Percentiles rank a stretch among this genome's conserved stretches.
These are phyloP conservation scores for Rhinolophus ferrumequinum DNA, from an alignment of 2,113 vertebrate species.

Conservation along the genomic window DNA sequence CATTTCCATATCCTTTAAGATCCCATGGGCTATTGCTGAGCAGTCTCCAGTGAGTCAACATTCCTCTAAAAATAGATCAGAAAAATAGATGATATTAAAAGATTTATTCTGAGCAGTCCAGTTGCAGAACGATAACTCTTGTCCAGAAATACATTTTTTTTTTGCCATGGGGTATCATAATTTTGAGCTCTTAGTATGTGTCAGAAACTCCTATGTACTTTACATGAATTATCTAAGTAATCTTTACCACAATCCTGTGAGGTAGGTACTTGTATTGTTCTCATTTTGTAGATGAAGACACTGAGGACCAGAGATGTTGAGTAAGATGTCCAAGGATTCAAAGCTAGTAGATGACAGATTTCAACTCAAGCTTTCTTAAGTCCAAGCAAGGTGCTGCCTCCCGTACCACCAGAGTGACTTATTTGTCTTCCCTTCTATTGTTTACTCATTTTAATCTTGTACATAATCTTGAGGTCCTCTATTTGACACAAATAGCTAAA, in stretches of 20 bases:
- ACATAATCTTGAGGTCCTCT: not conserved
- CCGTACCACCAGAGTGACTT: not conserved
- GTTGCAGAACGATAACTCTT: not conserved
- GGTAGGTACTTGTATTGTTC: not conserved
- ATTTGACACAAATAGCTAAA: conserved; percentile 40
- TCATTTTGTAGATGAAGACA: not conserved
- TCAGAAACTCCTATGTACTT: not conserved
- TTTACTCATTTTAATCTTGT: not conserved
- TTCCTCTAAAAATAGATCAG: not conserved
- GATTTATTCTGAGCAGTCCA: not conserved
- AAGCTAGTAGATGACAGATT: not conserved
- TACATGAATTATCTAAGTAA: not conserved
- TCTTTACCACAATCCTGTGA: not conserved
- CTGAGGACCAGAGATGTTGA: not conserved
- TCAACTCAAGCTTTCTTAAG: not conserved
- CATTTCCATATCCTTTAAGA: not conserved
- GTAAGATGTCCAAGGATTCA: not conserved
- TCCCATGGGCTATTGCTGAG: not conserved
- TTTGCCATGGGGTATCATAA: not conserved
- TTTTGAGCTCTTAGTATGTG: not conserved
- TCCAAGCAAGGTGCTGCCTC: not conserved
- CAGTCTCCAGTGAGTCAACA: not conserved
- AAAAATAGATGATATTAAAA: not conserved
- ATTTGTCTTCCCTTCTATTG: not conserved
- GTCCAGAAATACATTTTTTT: not conserved